These are phyloP conservation scores for Ophioderma brevispina DNA, from an alignment of 35 echinoderm and acorn worm genomes.

Conservation along the genomic window DNA sequence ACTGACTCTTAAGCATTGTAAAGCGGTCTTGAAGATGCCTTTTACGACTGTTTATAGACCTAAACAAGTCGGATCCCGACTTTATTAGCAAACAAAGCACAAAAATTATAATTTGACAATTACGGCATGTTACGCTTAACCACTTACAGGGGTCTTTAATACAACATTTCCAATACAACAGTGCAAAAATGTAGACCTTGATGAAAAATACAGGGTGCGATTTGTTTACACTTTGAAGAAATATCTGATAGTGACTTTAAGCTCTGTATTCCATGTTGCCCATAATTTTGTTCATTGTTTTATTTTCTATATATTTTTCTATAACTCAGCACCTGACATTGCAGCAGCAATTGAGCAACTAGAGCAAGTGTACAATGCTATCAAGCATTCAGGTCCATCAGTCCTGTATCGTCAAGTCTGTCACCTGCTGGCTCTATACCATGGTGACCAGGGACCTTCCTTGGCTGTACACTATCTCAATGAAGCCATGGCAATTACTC, in stretches of 20 bases:
- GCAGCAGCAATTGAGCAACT: not conserved
- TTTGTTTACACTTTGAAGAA: not conserved
- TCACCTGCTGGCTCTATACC: slow-evolving; percentile 69
- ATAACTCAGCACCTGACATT: not conserved
- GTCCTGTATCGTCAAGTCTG: slow-evolving; percentile 70
- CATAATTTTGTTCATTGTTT: slow-evolving; percentile 1
- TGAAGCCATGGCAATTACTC: slow-evolving; percentile 59
- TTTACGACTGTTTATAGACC: too few species aligned
- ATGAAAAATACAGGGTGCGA: too few species aligned
- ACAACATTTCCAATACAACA: too few species aligned
- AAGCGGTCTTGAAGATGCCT: too few species aligned
- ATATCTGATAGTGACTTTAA: not conserved
- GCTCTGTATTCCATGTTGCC: too few species aligned
- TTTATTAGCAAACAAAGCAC: too few species aligned
- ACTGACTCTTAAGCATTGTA: too few species aligned
- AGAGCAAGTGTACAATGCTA: slow-evolving; percentile 29
- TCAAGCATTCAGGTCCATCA: slow-evolving; percentile 44
- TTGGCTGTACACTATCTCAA: slow-evolving; percentile 67
- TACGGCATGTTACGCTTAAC: too few species aligned
- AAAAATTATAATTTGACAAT: too few species aligned
- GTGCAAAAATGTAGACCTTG: too few species aligned
- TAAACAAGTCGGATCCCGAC: too few species aligned
- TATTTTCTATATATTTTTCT: not conserved
- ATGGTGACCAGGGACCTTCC: slow-evolving; percentile 44
- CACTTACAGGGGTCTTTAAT: too few species aligned